phyloP scores from a whole-genome alignment of 2,113 vertebrate species.

The Passer montanus region DNA sequence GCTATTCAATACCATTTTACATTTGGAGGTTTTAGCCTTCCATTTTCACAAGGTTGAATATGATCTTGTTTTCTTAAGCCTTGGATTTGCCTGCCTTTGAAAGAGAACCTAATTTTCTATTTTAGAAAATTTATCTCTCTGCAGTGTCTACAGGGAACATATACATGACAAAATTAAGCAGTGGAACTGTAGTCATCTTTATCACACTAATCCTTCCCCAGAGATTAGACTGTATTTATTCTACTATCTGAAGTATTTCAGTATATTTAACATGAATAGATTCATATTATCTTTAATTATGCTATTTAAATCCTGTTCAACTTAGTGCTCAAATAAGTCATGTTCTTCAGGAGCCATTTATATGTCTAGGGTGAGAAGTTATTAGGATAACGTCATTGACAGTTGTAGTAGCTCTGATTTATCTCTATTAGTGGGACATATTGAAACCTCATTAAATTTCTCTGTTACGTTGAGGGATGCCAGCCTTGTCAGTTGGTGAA shows the following conservation, averaged over 20 bases:
- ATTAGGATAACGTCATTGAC: constrained; percentile 31
- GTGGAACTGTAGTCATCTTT: constrained; percentile 43
- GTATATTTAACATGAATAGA: constrained; percentile 44
- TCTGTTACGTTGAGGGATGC: not conserved
- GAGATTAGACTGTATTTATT: constrained; percentile 58
- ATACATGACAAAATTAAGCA: constrained; percentile 50
- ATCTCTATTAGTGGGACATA: constrained; percentile 22
- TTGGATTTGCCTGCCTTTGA: constrained; percentile 39
- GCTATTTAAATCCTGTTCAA: constrained; percentile 37
- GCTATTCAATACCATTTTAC: constrained; percentile 52
- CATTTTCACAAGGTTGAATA: constrained; percentile 34
- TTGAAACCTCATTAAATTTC: constrained; percentile 49
- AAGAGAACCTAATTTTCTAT: constrained; percentile 44
- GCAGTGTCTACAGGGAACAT: constrained; percentile 24
- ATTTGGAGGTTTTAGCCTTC: constrained; percentile 28
- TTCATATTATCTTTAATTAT: constrained; percentile 60
- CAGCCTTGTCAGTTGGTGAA: constrained; percentile 20
- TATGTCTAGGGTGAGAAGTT: constrained; percentile 20
- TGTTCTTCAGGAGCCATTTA: constrained; percentile 32
- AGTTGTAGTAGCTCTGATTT: constrained; percentile 5
- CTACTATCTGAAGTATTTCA: constrained; percentile 47
- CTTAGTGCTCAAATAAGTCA: constrained; percentile 33
- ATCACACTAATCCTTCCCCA: constrained; percentile 43
- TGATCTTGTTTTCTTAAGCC: constrained; percentile 56
- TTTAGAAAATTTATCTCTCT: constrained; percentile 58